Conservation (phyloP, 1,140 invertebrate genomes). For the Zaprionus kolodkinae region DNA sequence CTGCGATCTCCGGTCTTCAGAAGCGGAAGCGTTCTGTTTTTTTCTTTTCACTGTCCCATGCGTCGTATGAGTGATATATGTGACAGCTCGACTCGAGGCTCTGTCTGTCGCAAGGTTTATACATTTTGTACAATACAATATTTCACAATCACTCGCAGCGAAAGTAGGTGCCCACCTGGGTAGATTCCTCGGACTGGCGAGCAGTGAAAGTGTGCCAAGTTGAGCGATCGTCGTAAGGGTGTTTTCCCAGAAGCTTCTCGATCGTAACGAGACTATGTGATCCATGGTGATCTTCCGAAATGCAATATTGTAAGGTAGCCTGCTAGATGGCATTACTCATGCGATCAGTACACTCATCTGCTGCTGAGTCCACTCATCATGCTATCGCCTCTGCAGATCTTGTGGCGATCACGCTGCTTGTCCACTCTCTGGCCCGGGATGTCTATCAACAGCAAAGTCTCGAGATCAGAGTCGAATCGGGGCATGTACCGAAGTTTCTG, state of each 20-base stretch:
- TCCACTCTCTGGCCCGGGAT: neutral
- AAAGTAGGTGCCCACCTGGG: constrained; percentile 38
- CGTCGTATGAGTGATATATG: constrained; percentile 61
- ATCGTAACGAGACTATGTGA: neutral
- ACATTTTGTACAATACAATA: constrained; percentile 49
- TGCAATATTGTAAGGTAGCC: neutral
- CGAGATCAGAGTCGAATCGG: constrained; percentile 17
- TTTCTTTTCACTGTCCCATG: constrained; percentile 44
- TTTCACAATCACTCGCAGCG: constrained; percentile 50
- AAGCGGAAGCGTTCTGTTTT: constrained; percentile 55
- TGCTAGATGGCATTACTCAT: neutral
- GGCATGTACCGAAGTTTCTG: neutral
- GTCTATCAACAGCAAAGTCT: constrained; percentile 45
- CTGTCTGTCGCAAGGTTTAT: constrained; percentile 42
- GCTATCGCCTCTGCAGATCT: constrained; percentile 62
- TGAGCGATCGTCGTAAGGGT: constrained; percentile 5
- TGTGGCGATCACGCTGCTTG: constrained; percentile 24
- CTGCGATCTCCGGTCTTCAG: neutral
- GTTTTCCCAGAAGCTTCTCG: neutral
- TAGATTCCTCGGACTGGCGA: neutral
- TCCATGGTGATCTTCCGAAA: neutral
- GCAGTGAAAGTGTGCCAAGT: constrained; percentile 57
- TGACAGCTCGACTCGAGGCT: constrained; percentile 36
- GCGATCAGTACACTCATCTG: constrained; percentile 34
- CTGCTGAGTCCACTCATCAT: constrained; percentile 44